Base-by-base conservation (phyloP, 2,888 invertebrate genomes). In the Calliopum simillimum region DNA sequence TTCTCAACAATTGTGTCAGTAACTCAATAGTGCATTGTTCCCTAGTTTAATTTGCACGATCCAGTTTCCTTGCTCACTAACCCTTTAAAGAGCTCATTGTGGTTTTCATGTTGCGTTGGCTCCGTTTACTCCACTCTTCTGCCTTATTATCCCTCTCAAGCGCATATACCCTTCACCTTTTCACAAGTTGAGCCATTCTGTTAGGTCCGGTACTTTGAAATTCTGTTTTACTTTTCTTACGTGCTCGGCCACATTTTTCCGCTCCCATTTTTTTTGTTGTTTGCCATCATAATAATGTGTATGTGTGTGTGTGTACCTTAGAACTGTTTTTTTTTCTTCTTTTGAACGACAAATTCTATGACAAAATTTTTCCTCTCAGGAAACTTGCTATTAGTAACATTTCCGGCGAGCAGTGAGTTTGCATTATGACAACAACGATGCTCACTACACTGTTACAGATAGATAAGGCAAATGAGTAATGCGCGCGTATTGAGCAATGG, bases 351-450 rank as follows among this genome's bases (percentile, higher is more conserved):
- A 82, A 82, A 81, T 80, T 79, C 76, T 77, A 75, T 79, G 78
- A 77, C 76, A 77, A 78, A 74, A 78, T 76, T 78, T 76, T 81
- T 82, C 78, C 82, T 80, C 79, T 82, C 79, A 82, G 82, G 82
- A 82, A 77, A 79, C 79, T 78, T 78, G 78, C 82, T 79, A 81
- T 82, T 82, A 81, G 79, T 77, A 79, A 76, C 79, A 77, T 77
- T 79, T 82, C 80, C 81, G 76, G 74, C 73, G 76, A 55, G 53
- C 19, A 6, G 1, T 33, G 33, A 33, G 33, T 33, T 33, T 33
- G 33, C 33, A 33, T 33, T 33, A 33, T 33, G 33, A 33, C 33
- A 33, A 33, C 33, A 33, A 33, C 33, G 33, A 16, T 16, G 53
- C 59, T 43, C 43, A 16, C 67, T 71, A 25, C 43, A 59, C n/a